Conservation (phyloP, 2,113 vertebrate species). For the Takifugu bimaculatus region DNA sequence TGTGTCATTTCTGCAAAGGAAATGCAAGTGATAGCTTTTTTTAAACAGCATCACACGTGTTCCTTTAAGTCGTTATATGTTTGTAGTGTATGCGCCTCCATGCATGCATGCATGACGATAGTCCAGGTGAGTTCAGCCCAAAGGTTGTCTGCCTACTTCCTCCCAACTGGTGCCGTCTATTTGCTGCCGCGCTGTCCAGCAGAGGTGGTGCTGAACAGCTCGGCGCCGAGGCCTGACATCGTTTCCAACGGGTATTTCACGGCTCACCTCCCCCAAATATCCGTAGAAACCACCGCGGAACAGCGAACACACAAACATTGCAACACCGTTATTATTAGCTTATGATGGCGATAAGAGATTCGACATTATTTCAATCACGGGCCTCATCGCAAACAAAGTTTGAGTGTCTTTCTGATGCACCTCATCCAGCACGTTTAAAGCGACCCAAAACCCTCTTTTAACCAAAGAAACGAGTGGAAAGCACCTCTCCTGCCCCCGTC, state of each 20-base stretch:
- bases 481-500: not conserved
- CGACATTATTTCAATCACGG: slow-evolving; percentile 9
- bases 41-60: too few relatives aligned
- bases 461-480: not conserved
- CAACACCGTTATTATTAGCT: too few relatives aligned
- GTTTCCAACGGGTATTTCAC: slow-evolving; percentile 19
- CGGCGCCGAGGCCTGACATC: slow-evolving; percentile 35
- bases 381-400: slow-evolving; percentile 22
- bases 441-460: not conserved
- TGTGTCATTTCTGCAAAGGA: too few relatives aligned
- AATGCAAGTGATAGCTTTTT: too few relatives aligned
- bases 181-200: slow-evolving; percentile 58
- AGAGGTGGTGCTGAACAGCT: slow-evolving; percentile 66
- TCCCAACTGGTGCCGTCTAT: not conserved
- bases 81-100: too few relatives aligned
- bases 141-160: not conserved
- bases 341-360: too few relatives aligned
- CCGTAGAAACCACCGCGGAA: not conserved
- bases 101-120: too few relatives aligned
- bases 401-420: not conserved
- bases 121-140: not conserved
- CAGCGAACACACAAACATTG: not conserved
- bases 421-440: not conserved
- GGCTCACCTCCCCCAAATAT: not conserved
- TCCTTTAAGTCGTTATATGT: too few relatives aligned